Evolutionary conservation across 2,797 vertebrate species (phyloP).

Genomic region (Rousettus madagascariensis): DNA sequence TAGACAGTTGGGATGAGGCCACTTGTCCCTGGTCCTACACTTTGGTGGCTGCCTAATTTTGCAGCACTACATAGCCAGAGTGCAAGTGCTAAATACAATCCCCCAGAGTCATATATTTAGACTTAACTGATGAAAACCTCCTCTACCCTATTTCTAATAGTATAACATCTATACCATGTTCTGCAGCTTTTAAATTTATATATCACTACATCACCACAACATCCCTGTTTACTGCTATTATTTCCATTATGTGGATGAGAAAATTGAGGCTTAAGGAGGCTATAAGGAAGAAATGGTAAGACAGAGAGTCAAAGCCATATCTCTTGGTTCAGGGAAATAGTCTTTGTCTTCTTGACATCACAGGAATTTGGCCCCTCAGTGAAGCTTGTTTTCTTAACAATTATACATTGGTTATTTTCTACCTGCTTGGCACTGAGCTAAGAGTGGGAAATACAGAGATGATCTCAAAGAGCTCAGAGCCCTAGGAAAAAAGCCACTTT

Average conservation of each 20-base stretch:
- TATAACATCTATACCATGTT: background rate
- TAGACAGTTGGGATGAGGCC: background rate
- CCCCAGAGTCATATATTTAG: background rate
- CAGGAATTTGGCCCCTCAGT: background rate
- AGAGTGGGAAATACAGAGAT: background rate
- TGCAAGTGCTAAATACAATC: background rate
- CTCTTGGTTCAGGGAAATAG: background rate
- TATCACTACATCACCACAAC: background rate
- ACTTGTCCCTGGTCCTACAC: constrained; percentile 41
- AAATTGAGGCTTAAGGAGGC: background rate
- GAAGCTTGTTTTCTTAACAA: background rate
- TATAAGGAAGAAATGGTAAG: background rate
- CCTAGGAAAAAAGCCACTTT: background rate
- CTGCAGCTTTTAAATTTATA: background rate
- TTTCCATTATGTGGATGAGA: background rate
- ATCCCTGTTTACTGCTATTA: background rate
- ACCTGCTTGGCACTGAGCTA: background rate
- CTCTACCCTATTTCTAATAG: background rate
- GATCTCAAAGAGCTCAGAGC: background rate
- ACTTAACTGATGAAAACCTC: background rate
- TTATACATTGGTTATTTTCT: background rate
- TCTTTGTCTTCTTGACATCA: background rate
- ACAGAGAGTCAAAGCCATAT: background rate
- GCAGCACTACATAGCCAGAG: constrained; percentile 13
- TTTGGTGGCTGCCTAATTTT: constrained; percentile 58